phyloP scores from a whole-genome alignment of 2,797 vertebrate species.

The Myotis daubentonii region DNA sequence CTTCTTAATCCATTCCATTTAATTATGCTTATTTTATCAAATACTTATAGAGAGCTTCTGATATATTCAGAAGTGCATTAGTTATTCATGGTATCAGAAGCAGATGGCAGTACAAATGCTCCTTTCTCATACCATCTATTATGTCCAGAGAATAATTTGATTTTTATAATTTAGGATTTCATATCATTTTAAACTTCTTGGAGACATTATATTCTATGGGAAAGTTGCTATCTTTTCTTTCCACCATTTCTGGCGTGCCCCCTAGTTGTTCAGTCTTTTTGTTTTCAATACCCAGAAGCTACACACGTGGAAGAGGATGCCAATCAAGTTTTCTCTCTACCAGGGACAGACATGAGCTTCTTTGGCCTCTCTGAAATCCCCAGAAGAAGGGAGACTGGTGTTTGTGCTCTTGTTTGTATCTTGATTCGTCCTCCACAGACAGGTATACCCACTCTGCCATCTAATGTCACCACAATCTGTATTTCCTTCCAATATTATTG shows the following conservation, averaged over 20 bases:
- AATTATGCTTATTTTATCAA: not conserved
- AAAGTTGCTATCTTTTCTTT: not conserved
- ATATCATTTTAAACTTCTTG: not conserved
- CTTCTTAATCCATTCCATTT: slow-evolving; percentile 4
- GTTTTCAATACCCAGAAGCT: not conserved
- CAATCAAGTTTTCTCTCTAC: not conserved
- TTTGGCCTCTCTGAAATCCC: not conserved
- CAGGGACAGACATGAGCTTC: not conserved
- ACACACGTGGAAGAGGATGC: too few relatives aligned
- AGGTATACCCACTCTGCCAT: not conserved
- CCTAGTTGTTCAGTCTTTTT: not conserved
- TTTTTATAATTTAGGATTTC: not conserved
- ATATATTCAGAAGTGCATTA: not conserved
- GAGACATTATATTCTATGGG: not conserved
- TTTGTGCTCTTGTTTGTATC: not conserved
- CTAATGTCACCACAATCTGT: not conserved
- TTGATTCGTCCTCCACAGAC: not conserved
- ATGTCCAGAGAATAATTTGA: not conserved
- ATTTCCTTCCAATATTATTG: not conserved
- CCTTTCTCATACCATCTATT: slow-evolving; percentile 19
- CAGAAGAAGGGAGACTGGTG: not conserved
- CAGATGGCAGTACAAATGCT: not conserved
- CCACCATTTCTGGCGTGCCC: accelerated
- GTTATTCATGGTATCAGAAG: not conserved
- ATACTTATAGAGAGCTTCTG: not conserved